Base-by-base conservation (phyloP, 2,113 vertebrate species). In the Maccullochella peelii region DNA sequence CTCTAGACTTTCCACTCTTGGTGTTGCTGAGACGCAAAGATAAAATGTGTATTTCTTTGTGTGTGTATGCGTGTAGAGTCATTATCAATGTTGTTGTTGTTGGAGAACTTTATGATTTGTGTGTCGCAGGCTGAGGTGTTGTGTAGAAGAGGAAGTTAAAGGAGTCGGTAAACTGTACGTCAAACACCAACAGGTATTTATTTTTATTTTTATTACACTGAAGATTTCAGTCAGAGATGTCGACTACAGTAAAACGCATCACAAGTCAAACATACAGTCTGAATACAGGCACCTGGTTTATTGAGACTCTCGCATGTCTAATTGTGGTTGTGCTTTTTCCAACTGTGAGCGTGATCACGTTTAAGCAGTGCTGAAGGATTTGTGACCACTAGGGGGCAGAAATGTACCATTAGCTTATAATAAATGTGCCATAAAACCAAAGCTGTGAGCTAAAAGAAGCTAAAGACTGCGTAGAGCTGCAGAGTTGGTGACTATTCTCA, bases 221-320 rank as follows among this genome's bases (percentile, higher is more conserved):
- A 58, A 73, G 42, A 25, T 52, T 78, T 52, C 23, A 58, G 8
- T 40, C 52, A 50, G 4, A 71, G 54, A 15, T 1, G 40, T 14
- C 0, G 3, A 44, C 69, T 55, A 57, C 58, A 63, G 57, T 63
- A 23, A 83, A 83, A 77, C 55, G 0, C 42, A 70, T n/a, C 55
- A 84, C 38, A 52, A 77, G 8, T 36, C 21, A 44, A 23, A 49
- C 20, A 66, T 3, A 20, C 8, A 59, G 20, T 49, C 23, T 42
- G 52, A 73, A 57, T 8, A 47, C 50, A 62, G 67, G 12, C 6
- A 16, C 38, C 21, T 16, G 15, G n/a, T 44, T 58, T 15, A 20
- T 63, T 3, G n/a, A 5, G n/a, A 30, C 14, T 5, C 7, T 47
- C 4, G 23, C 12, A 33, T 33, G 25, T 61, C 4, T 30, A 4